Percentiles rank a stretch among this genome's conserved stretches.
phyloP scores from a whole-genome alignment of 2,113 vertebrate genomes.

The Pipra filicauda region DNA sequence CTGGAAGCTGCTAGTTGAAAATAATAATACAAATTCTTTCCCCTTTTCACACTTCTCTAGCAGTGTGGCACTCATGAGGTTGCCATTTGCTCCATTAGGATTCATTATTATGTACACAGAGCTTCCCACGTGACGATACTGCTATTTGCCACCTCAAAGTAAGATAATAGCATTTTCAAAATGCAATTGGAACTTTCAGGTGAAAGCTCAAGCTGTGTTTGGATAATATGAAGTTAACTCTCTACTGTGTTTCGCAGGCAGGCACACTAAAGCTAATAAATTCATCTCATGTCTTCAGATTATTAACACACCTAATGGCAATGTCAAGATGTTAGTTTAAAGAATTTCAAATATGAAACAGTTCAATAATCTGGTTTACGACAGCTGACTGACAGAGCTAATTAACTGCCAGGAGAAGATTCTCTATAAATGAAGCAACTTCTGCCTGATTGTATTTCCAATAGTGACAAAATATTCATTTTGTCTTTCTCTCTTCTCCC shows the following conservation, averaged over 20 bases:
- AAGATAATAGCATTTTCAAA: constrained; percentile 43
- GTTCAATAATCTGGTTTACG: constrained; percentile 67
- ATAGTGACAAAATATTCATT: constrained; percentile 30
- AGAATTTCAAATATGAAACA: constrained; percentile 66
- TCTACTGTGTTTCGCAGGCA: constrained; percentile 53
- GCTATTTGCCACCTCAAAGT: constrained; percentile 36
- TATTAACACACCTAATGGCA: constrained; percentile 70
- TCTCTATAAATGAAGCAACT: constrained; percentile 56
- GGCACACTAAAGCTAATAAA: constrained; percentile 69
- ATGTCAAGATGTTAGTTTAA: constrained; percentile 70
- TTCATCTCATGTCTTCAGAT: constrained; percentile 70
- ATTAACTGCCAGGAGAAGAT: constrained; percentile 69
- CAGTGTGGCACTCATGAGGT: neutral
- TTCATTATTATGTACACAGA: constrained; percentile 39
- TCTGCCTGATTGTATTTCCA: constrained; percentile 57
- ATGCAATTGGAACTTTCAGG: constrained; percentile 60
- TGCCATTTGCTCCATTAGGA: constrained; percentile 18
- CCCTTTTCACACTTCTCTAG: neutral
- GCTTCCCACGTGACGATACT: neutral
- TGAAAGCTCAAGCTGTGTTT: constrained; percentile 48
- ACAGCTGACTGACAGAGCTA: constrained; percentile 72
- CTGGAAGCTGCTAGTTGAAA: neutral
- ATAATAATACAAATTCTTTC: neutral
- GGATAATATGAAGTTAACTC: constrained; percentile 62
- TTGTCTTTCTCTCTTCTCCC: neutral